Conservation (phyloP, 2,888 invertebrate genomes). For the Hyles lineata region DNA sequence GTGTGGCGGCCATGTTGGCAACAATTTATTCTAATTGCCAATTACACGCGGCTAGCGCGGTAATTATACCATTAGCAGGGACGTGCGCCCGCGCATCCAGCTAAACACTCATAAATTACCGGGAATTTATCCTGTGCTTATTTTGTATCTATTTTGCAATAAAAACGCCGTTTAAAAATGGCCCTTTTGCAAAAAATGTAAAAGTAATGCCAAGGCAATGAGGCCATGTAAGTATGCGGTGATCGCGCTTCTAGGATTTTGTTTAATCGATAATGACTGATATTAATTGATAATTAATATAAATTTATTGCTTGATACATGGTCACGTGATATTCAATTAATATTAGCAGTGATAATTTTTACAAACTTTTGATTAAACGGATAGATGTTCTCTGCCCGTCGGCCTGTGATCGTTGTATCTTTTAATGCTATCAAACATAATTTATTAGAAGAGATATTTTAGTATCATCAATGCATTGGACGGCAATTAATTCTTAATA, state of each 20-base stretch:
- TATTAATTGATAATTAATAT: not conserved
- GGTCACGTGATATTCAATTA: too few relatives aligned
- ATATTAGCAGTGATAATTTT: too few relatives aligned
- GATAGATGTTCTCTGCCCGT: not conserved
- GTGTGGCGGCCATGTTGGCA: conserved; percentile 23
- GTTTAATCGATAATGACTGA: not conserved
- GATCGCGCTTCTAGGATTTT: too few relatives aligned
- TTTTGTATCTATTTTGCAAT: conserved; percentile 22
- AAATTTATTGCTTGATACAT: not conserved
- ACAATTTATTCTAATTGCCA: conserved; percentile 25
- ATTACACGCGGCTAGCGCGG: conserved; percentile 28
- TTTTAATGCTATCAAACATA: too few relatives aligned
- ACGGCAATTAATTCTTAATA: not conserved
- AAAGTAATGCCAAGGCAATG: too few relatives aligned
- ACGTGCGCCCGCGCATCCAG: conserved; percentile 37
- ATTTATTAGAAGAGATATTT: too few relatives aligned
- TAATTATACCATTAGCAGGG: conserved; percentile 41
- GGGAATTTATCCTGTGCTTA: conserved; percentile 26
- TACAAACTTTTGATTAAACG: too few relatives aligned
- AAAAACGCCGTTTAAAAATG: conserved; percentile 13
- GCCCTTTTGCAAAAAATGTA: not conserved
- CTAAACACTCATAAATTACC: conserved; percentile 38
- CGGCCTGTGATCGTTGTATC: too few relatives aligned
- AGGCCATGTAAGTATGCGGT: too few relatives aligned
- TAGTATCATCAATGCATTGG: not conserved